Percentiles rank a stretch among this genome's conserved stretches.
Conservation (phyloP, 35 echinoderm and acorn worm species). For the Heliocidaris tuberculata region DNA sequence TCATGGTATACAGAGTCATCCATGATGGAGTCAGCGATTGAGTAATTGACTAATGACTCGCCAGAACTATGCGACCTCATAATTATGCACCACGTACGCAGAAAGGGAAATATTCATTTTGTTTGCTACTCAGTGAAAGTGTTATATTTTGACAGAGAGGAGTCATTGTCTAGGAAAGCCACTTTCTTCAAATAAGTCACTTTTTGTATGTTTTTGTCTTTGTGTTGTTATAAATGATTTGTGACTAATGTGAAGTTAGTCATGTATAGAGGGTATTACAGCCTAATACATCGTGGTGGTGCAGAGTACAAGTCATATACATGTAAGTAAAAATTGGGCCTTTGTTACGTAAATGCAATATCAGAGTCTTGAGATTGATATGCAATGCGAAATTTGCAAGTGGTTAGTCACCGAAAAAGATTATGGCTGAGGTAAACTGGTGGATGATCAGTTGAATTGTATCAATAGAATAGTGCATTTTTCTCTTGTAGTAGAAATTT, state of each 20-base stretch:
- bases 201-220: background rate
- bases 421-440: too few relatives aligned
- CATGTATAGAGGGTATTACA: background rate
- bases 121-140: background rate
- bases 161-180: background rate
- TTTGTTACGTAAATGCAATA: too few relatives aligned
- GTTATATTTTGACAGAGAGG: background rate
- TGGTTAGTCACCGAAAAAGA: background rate
- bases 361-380: too few relatives aligned
- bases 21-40: background rate
- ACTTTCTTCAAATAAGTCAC: background rate
- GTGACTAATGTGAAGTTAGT: background rate
- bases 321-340: too few relatives aligned
- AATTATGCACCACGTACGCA: background rate
- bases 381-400: background rate
- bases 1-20: background rate
- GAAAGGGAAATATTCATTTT: background rate
- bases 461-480: too few relatives aligned
- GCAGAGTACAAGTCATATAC: too few relatives aligned
- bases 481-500: too few relatives aligned
- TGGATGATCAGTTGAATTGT: too few relatives aligned
- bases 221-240: background rate
- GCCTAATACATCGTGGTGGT: too few relatives aligned
- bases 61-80: background rate
- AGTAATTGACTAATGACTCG: background rate